phyloP scores from a whole-genome alignment of 2,888 invertebrate species.

The Molanna angustata region DNA sequence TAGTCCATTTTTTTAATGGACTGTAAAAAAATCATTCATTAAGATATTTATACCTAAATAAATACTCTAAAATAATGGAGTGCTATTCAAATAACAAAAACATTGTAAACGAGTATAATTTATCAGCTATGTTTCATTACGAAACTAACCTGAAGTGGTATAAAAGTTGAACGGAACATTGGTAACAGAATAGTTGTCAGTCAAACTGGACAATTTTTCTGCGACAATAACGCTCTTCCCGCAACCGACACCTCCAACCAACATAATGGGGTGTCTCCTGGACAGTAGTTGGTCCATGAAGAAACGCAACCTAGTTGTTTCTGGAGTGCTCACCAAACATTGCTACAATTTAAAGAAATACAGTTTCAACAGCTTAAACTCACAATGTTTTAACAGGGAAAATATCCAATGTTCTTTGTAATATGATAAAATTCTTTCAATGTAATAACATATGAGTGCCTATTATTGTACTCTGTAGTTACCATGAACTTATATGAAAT shows the following conservation, averaged over 20 bases:
- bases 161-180: conserved; percentile 95
- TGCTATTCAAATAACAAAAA: not conserved
- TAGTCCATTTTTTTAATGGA: too few relatives aligned
- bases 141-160: conserved; percentile 76
- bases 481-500: too few relatives aligned
- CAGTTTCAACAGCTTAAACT: too few relatives aligned
- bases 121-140: too few relatives aligned
- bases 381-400: too few relatives aligned
- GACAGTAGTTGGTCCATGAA: conserved; percentile 83
- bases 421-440: too few relatives aligned
- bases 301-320: conserved; percentile 83
- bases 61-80: not conserved
- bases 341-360: conserved; percentile 61
- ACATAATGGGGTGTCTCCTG: conserved; percentile 81
- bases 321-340: conserved; percentile 82
- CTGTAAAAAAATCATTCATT: too few relatives aligned
- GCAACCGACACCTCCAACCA: conserved; percentile 85
- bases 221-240: conserved; percentile 92
- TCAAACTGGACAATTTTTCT: conserved; percentile 71
- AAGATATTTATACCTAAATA: not conserved
- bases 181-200: conserved; percentile 76
- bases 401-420: too few relatives aligned
- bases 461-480: too few relatives aligned
- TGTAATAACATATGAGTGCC: too few relatives aligned
- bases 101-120: not conserved